These are phyloP conservation scores for Metacarcinus magister DNA, from an alignment of 2,888 invertebrate species.

Conservation along the genomic window DNA sequence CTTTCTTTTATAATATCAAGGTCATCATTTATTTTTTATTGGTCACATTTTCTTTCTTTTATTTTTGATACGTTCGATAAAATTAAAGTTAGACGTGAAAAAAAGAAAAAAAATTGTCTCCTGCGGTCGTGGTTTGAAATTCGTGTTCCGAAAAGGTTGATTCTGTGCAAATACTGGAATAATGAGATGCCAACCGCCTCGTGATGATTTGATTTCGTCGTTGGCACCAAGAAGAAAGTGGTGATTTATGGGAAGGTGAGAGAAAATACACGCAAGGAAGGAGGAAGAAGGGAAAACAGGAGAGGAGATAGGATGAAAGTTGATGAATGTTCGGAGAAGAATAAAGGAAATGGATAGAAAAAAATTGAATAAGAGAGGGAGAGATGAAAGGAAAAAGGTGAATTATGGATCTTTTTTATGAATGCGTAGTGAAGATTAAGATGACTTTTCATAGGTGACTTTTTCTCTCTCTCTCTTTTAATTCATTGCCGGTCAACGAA, in stretches of 20 bases:
- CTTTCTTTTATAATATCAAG: not conserved
- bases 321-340: not conserved
- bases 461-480: not conserved
- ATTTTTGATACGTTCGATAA: not conserved
- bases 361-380: not conserved
- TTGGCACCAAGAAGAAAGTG: not conserved
- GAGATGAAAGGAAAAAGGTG: too few species aligned
- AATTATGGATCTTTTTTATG: too few species aligned
- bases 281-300: not conserved
- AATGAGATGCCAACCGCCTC: not conserved
- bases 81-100: not conserved
- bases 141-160: not conserved
- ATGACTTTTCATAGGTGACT: not conserved
- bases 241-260: not conserved
- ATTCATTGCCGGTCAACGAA: not conserved
- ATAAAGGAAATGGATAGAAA: not conserved
- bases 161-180: constrained; percentile 19
- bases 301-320: not conserved
- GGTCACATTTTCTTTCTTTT: not conserved
- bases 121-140: not conserved
- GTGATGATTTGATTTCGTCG: not conserved
- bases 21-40: not conserved
- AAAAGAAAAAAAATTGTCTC: not conserved
- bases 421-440: not conserved
- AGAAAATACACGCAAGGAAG: not conserved